Evolutionary conservation across 1,140 invertebrate species (phyloP).

Genomic region (Heliothis subflexa): DNA sequence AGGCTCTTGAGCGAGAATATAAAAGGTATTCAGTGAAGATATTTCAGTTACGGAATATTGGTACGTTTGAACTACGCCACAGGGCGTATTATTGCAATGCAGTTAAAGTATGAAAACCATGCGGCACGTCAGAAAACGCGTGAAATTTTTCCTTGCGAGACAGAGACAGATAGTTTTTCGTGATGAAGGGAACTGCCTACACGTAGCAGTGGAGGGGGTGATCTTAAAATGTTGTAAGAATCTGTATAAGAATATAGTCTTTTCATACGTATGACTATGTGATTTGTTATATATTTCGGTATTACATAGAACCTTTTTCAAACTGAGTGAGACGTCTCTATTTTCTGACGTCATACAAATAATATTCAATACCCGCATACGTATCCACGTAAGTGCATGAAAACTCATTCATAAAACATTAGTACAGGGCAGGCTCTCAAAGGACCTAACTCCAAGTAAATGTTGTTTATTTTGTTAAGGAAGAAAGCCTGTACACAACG

Average conservation of each 20-base stretch:
- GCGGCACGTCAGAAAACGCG: slow-evolving; percentile 67
- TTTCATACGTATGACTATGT: slow-evolving; percentile 35
- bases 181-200: slow-evolving; percentile 83
- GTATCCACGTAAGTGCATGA: slow-evolving; percentile 64
- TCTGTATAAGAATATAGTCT: slow-evolving; percentile 59
- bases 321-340: slow-evolving; percentile 3
- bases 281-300: slow-evolving; percentile 36
- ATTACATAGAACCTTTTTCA: slow-evolving; percentile 3
- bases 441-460: slow-evolving; percentile 81
- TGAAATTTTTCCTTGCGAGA: slow-evolving; percentile 78
- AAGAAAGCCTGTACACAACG: slow-evolving; percentile 82
- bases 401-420: slow-evolving; percentile 82
- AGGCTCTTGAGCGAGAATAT: slow-evolving; percentile 41
- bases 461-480: slow-evolving; percentile 84
- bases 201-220: slow-evolving; percentile 75
- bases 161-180: slow-evolving; percentile 78
- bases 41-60: slow-evolving; percentile 46
- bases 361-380: slow-evolving; percentile 5
- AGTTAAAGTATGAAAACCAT: slow-evolving; percentile 60
- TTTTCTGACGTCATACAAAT: slow-evolving; percentile 17
- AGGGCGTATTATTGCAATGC: slow-evolving; percentile 49
- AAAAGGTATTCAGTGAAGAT: slow-evolving; percentile 51
- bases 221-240: slow-evolving; percentile 82
- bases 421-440: slow-evolving; percentile 72
- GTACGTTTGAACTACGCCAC: slow-evolving; percentile 16